Conservation (phyloP, 2,888 invertebrate genomes). For the Patella pellucida region DNA sequence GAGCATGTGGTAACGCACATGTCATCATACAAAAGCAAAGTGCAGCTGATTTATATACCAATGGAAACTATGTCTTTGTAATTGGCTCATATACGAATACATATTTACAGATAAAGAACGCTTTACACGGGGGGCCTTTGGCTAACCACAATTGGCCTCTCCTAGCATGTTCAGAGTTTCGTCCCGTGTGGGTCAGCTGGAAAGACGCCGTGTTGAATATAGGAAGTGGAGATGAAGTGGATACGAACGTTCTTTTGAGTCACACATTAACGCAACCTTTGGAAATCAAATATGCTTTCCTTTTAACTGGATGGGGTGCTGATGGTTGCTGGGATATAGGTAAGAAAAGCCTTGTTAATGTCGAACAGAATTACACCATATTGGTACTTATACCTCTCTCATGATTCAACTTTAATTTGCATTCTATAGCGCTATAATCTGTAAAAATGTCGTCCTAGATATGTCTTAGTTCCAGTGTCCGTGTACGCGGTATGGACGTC, state of each 20-base stretch:
- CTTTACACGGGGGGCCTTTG: not conserved
- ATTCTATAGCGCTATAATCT: no score
- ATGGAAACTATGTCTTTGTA: conserved; percentile 4
- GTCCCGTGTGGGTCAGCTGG: not conserved
- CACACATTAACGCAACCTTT: not conserved
- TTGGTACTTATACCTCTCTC: no score
- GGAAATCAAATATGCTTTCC: not conserved
- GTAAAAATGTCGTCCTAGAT: no score
- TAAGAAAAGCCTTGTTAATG: not conserved
- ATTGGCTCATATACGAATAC: not conserved
- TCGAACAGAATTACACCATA: no score
- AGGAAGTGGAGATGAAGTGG: not conserved
- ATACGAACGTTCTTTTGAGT: not conserved
- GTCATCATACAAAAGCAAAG: not conserved
- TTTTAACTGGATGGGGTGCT: not conserved
- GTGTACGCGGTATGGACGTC: no score
- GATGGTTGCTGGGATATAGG: not conserved
- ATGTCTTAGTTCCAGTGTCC: no score
- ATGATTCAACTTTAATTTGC: no score
- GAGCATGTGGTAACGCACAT: not conserved
- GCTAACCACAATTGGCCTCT: not conserved
- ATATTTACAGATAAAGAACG: not conserved
- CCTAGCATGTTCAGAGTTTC: not conserved
- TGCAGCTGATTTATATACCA: not conserved
- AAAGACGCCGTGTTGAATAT: not conserved